These are phyloP conservation scores for Heloderma charlesbogerti DNA, from an alignment of 2,113 vertebrate species.

Conservation along the genomic window DNA sequence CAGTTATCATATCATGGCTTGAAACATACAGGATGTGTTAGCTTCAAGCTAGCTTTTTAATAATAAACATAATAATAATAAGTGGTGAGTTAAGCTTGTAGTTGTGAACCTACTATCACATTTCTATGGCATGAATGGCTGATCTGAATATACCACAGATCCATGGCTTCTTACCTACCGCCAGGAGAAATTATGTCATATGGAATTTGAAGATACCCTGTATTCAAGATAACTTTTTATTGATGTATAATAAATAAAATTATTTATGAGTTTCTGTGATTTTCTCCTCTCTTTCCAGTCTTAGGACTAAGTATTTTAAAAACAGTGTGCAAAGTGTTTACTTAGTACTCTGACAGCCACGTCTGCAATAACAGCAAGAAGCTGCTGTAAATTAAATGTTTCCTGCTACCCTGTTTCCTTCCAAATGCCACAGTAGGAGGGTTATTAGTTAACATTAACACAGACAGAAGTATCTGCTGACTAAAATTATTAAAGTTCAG, in stretches of 20 bases:
- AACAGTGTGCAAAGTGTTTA: conserved; percentile 49
- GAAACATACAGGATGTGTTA: not conserved
- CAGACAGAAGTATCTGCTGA: conserved; percentile 67
- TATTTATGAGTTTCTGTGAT: not conserved
- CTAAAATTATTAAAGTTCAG: conserved; percentile 62
- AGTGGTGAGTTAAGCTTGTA: not conserved
- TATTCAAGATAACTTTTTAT: conserved; percentile 25
- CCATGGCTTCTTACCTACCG: not conserved
- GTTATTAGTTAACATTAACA: conserved; percentile 70
- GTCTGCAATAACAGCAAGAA: conserved; percentile 62
- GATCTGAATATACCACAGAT: not conserved
- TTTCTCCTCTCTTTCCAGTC: conserved; percentile 22
- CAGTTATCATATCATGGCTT: not conserved
- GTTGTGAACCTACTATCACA: not conserved
- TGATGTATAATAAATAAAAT: conserved; percentile 25
- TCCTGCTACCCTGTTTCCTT: conserved; percentile 68
- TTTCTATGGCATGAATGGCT: not conserved
- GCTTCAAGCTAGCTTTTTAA: not conserved
- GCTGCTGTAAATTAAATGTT: conserved; percentile 68
- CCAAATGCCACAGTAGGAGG: conserved; percentile 63
- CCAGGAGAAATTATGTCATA: not conserved
- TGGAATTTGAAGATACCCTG: not conserved
- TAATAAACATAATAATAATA: not conserved
- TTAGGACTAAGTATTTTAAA: conserved; percentile 47
- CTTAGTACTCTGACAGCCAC: conserved; percentile 53